Conservation (phyloP, 2,888 invertebrate genomes). For the Charanyca ferruginea region DNA sequence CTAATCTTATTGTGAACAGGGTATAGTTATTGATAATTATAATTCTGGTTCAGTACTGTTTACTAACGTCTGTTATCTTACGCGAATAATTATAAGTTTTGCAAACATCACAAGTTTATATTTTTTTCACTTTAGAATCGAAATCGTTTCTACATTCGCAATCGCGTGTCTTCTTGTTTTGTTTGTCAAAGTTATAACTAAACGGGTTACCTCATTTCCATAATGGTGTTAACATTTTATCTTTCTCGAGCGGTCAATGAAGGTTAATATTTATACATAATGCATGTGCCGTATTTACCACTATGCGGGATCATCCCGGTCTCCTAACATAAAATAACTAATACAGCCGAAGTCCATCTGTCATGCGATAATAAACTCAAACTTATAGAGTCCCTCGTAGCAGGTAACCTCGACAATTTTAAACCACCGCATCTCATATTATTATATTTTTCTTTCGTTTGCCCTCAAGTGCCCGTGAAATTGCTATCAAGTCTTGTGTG, state of each 20-base stretch:
- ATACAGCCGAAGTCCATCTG: conserved; percentile 8
- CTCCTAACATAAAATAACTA: not conserved
- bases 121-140: not conserved
- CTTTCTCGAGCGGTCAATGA: conserved; percentile 60
- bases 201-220: conserved; percentile 65
- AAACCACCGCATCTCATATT: not conserved
- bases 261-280: conserved; percentile 54
- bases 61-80: conserved; percentile 19
- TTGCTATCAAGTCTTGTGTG: not conserved
- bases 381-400: not conserved
- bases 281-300: conserved; percentile 44
- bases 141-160: conserved; percentile 7
- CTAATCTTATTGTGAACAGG: too few relatives aligned
- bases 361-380: not conserved
- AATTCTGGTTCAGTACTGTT: conserved; percentile 8
- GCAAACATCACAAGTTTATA: not conserved
- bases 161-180: conserved; percentile 28
- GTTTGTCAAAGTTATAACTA: conserved; percentile 24
- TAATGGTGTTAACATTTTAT: conserved; percentile 56
- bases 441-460: not conserved
- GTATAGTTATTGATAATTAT: too few relatives aligned
- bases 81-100: not conserved
- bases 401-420: not conserved
- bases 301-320: conserved; percentile 63
- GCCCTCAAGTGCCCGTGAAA: not conserved